Percentiles rank a stretch among this genome's conserved stretches.
These are phyloP conservation scores for Anthophora plumipes DNA, from an alignment of 2,888 invertebrate genomes.

Conservation along the genomic window DNA sequence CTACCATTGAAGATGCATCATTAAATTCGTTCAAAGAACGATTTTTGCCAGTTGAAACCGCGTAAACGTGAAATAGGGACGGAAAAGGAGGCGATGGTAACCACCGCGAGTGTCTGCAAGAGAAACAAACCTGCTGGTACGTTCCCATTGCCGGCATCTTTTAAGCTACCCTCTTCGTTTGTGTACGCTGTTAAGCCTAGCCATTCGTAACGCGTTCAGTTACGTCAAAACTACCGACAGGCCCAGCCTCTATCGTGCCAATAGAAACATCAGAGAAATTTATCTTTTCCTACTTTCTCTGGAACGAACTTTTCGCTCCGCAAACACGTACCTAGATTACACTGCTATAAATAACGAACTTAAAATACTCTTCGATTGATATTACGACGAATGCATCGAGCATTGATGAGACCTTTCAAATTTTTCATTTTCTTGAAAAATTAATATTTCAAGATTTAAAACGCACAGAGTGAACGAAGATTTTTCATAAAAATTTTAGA, in stretches of 20 bases:
- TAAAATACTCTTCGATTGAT: too few species aligned
- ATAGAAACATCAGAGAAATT: slow-evolving; percentile 17
- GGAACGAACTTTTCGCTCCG: neutral
- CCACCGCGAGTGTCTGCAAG: neutral
- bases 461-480: too few species aligned
- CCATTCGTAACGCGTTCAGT: neutral
- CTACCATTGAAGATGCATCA: too few species aligned
- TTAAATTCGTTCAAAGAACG: neutral
- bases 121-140: slow-evolving; percentile 7
- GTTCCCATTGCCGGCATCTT: slow-evolving; percentile 9
- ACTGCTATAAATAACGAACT: too few species aligned
- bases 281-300: neutral
- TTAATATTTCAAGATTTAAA: too few species aligned
- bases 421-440: too few species aligned
- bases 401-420: too few species aligned
- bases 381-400: too few species aligned
- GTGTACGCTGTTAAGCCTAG: slow-evolving; percentile 10
- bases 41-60: neutral
- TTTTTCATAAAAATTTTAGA: too few species aligned
- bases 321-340: neutral
- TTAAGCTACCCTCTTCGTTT: slow-evolving; percentile 18
- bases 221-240: neutral
- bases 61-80: neutral
- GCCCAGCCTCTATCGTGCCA: neutral
- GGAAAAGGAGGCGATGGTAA: neutral